Evolutionary conservation across 2,113 vertebrate species (phyloP).

Genomic region (Microtus pennsylvanicus): DNA sequence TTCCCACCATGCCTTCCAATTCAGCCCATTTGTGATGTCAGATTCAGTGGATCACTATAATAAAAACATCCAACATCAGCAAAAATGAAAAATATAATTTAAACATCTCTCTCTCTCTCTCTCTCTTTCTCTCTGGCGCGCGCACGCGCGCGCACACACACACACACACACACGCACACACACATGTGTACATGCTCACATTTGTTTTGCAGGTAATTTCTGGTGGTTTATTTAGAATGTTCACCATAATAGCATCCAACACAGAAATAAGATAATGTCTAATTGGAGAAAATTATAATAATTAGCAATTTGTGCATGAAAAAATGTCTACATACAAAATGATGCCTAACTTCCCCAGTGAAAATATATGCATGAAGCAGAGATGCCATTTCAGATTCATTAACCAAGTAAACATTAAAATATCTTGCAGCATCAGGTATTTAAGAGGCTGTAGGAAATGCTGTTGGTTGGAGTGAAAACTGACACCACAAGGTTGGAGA

Average conservation of each 20-base stretch:
- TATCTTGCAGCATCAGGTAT: background rate
- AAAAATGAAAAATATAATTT: background rate
- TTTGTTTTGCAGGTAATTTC: background rate
- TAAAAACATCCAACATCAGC: background rate
- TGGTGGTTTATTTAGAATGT: background rate
- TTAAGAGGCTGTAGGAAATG: background rate
- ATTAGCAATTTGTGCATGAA: background rate
- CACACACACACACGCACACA: background rate
- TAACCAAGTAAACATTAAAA: background rate
- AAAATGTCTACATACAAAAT: background rate
- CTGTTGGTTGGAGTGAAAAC: background rate
- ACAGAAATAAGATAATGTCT: background rate
- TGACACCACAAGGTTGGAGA: background rate
- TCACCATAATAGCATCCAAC: background rate
- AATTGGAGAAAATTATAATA: background rate
- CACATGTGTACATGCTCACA: background rate
- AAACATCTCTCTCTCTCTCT: background rate
- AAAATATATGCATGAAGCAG: background rate
- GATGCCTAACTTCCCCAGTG: background rate
- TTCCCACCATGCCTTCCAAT: background rate
- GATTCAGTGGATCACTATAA: background rate
- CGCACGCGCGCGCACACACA: background rate
- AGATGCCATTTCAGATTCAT: background rate
- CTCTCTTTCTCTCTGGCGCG: too few relatives aligned
- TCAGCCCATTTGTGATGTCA: background rate